Base-by-base conservation (phyloP, 1,140 invertebrate genomes). In the Drosophila navojoa region DNA sequence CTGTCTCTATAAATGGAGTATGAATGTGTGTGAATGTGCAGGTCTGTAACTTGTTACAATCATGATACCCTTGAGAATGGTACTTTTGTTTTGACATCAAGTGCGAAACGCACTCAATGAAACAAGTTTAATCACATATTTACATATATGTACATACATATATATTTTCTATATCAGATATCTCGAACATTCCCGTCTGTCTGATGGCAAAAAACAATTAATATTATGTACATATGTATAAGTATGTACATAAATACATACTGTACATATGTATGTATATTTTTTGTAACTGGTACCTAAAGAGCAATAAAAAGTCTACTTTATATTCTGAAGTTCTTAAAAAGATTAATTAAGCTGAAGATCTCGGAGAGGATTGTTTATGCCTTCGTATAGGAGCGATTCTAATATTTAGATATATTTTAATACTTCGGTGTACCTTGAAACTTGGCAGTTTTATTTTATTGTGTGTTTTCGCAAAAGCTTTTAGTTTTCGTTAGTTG, bases 21-120 rank as follows among this genome's bases (percentile, higher is more conserved):
- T 49, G 29, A 16, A n/a, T 45, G 38, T 63, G 49, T 55, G 40
- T 53, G 25, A 22, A 45, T 29, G 16, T 50, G 25, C 16, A 50
- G 3, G 35, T 54, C 29, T 54, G 52, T 54, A 35, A 54, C 52
- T 54, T 54, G 52, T 38, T 54, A 54, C 52, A 54, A 35, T 54
- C 15, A 3, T 54, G 9, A 54, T 54, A 54, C 29, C 52, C 29
- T 35, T 19, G 27, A 54, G 2, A 35, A 5, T 54, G 3, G 52
- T 35, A 35, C 35, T 38, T 11, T 11, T 11, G 11, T 38, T 38
- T 13, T 22, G 3, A 15, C 19, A 47, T 2, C 16, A 47, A 25
- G 19, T 47, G 45, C 9, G 45, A 22, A 13, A 47, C 45, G 4
- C 9, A 47, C 0, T 47, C 16, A 47, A 47, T 47, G 19, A 47